phyloP scores from a whole-genome alignment of 2,888 invertebrate genomes.

The Taenaris catops region DNA sequence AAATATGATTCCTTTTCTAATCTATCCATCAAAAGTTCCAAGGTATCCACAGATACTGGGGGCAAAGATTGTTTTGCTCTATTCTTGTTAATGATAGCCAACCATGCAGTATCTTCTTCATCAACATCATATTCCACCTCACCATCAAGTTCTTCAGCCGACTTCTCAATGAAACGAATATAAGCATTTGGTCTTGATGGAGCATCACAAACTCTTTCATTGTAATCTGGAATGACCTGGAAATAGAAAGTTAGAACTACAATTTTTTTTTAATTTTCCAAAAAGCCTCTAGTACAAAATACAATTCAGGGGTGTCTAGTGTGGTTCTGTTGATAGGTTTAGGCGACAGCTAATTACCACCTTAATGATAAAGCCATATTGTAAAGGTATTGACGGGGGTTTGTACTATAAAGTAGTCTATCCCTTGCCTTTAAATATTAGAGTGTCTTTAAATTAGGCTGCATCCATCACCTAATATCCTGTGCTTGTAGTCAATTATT shows the following conservation, averaged over 20 bases:
- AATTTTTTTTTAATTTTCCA: no score
- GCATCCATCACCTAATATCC: no score
- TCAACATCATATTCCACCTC: conserved; percentile 98
- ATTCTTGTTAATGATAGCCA: conserved; percentile 92
- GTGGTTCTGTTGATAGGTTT: no score
- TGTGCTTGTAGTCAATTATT: no score
- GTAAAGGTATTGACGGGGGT: no score
- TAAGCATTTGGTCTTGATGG: conserved; percentile 93
- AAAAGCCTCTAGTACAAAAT: no score
- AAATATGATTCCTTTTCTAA: conserved; percentile 98
- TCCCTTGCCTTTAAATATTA: no score
- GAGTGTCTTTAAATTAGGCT: no score
- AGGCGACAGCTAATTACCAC: no score
- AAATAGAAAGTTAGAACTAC: conserved; percentile 16
- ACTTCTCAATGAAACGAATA: conserved; percentile 96
- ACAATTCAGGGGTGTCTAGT: no score
- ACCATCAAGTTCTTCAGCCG: conserved; percentile 95
- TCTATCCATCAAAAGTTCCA: conserved; percentile 98
- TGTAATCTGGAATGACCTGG: conserved; percentile 85
- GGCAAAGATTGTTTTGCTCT: conserved; percentile 86
- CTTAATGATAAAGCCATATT: no score
- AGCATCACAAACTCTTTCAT: conserved; percentile 87
- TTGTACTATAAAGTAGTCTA: no score
- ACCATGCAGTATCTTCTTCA: conserved; percentile 98
- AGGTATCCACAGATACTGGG: conserved; percentile 90